A percentile compares a stretch with the other conserved stretches of the same genome.
These are phyloP conservation scores for Scleropages formosus DNA, from an alignment of 2,797 vertebrate genomes.

Conservation along the genomic window DNA sequence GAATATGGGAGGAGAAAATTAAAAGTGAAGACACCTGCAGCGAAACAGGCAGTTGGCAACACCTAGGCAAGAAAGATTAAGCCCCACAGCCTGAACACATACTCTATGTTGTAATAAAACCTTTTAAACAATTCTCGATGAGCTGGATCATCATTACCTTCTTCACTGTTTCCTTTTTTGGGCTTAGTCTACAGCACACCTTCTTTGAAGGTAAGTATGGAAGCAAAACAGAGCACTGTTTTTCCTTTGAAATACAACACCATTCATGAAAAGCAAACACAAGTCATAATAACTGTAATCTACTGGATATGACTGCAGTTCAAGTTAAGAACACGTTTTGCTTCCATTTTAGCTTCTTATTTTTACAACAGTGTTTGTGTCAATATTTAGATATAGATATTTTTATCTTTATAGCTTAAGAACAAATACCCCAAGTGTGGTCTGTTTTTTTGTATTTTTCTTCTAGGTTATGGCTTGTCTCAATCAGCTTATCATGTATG, in stretches of 20 bases:
- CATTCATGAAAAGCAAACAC: neutral
- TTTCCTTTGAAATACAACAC: neutral
- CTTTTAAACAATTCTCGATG: slow-evolving; percentile 57
- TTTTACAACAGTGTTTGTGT: neutral
- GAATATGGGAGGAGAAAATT: slow-evolving; percentile 46
- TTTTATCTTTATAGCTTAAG: neutral
- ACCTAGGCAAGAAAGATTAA: slow-evolving; percentile 19
- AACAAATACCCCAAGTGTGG: neutral
- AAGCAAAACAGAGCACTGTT: neutral
- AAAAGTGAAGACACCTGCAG: slow-evolving; percentile 29
- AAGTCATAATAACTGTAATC: neutral
- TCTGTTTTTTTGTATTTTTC: neutral
- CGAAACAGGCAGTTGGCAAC: neutral
- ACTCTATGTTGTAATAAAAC: neutral
- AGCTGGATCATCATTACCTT: slow-evolving; percentile 54
- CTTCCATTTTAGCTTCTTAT: neutral
- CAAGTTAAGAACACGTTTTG: neutral
- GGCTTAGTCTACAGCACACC: slow-evolving; percentile 52
- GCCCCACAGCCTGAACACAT: neutral
- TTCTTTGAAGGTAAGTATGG: slow-evolving; percentile 60
- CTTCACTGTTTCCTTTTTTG: slow-evolving; percentile 48
- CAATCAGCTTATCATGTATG: slow-evolving; percentile 79
- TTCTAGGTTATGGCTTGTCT: slow-evolving; percentile 72
- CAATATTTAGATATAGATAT: too few species aligned
- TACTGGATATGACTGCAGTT: neutral